Conservation (phyloP, 2,888 invertebrate species). For the Noctuana brunneofusca region DNA sequence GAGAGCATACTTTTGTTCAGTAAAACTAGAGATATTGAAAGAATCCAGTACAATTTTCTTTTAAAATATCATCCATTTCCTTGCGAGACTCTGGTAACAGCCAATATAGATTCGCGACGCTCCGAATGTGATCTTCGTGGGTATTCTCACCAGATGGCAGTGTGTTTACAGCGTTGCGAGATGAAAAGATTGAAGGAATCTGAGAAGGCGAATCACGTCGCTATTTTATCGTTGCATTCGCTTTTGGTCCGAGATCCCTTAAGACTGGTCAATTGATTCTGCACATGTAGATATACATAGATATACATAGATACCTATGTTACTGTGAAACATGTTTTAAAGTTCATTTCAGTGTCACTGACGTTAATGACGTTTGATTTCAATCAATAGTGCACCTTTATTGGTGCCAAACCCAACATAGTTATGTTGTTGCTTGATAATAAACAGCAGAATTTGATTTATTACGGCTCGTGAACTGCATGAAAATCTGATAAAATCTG, state of each 20-base stretch:
- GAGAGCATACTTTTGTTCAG: too few relatives aligned
- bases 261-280: not conserved
- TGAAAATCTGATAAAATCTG: not conserved
- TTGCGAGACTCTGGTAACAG: constrained; percentile 41
- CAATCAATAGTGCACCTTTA: too few relatives aligned
- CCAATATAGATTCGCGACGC: constrained; percentile 61
- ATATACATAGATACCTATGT: too few relatives aligned
- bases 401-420: too few relatives aligned
- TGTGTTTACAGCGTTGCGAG: constrained; percentile 64
- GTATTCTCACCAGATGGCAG: constrained; percentile 70
- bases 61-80: not conserved
- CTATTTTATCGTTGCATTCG: constrained; percentile 68
- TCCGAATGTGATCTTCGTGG: constrained; percentile 66
- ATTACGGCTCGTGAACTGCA: not conserved
- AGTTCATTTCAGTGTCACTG: too few relatives aligned
- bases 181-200: constrained; percentile 72
- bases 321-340: too few relatives aligned
- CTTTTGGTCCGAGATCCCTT: constrained; percentile 36
- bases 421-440: too few relatives aligned
- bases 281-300: not conserved
- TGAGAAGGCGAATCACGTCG: constrained; percentile 71
- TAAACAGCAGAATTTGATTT: too few relatives aligned
- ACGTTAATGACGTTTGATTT: too few relatives aligned
- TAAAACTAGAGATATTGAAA: not conserved
- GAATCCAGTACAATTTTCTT: not conserved